Conservation (phyloP, 2,888 invertebrate genomes). For the Rhimphoctona megacephalus region DNA sequence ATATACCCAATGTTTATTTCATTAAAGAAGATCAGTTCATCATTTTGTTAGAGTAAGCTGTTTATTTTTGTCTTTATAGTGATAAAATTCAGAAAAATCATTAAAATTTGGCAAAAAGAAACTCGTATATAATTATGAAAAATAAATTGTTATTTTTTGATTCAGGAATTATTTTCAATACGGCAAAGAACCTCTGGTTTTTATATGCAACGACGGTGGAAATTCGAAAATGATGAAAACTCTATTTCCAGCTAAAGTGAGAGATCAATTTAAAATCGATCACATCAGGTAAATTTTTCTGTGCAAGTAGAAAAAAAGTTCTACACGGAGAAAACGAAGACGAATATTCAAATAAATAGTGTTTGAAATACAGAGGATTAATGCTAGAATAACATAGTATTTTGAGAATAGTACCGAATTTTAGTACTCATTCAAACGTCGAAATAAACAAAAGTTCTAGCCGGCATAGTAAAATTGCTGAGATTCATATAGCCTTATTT, state of each 20-base stretch:
- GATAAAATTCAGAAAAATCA: background rate
- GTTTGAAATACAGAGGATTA: too few species aligned
- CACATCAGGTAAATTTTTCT: constrained; percentile 88
- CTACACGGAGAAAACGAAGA: too few species aligned
- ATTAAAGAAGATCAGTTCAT: constrained; percentile 87
- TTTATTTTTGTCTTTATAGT: background rate
- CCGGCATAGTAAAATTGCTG: too few species aligned
- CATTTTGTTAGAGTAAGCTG: constrained; percentile 87
- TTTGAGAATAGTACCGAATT: too few species aligned
- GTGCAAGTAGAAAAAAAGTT: constrained; percentile 6
- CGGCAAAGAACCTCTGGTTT: constrained; percentile 89
- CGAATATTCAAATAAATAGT: too few species aligned
- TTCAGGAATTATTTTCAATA: constrained; percentile 87
- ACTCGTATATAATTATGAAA: background rate
- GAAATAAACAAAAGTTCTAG: too few species aligned
- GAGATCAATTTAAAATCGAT: constrained; percentile 88
- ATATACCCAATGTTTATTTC: constrained; percentile 92
- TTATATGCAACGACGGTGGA: constrained; percentile 90
- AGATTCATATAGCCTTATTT: too few species aligned
- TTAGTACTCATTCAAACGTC: too few species aligned
- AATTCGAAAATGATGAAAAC: constrained; percentile 84
- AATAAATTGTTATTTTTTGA: constrained; percentile 67
- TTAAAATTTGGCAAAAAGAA: background rate
- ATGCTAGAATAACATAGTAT: too few species aligned
- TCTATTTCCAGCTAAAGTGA: constrained; percentile 88